Evolutionary conservation across 2,888 invertebrate species (phyloP), one percentile per base, ranked within the genome.

Genomic region (Chymomyza fuscimana): DNA sequence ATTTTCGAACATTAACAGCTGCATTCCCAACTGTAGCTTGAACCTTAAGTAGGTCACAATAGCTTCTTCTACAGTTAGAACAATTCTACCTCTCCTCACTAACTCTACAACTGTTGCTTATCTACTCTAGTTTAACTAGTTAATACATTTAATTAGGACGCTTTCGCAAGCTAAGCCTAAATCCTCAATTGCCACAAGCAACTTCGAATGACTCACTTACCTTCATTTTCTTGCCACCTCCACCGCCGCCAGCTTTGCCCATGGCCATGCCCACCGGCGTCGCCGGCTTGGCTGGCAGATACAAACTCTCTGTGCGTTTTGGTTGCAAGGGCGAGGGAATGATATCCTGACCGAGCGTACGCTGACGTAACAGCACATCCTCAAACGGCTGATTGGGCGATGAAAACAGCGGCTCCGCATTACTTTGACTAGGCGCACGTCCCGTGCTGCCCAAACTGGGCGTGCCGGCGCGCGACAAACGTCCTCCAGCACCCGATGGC

Each of bases 251-350:
- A 92, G 93, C 46, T 40, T 92, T 92, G 65, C 92, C 93, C 19
- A 91, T 75, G 70, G 78, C 73, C 76, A 85, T 65, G 73, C 87
- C 87, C 65, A 84, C 77, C 86, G 73, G 93, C 89, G 73, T 93
- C 76, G 92, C 93, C 63, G 94, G 94, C 86, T 93, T 93, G 25
- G 93, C 92, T 65, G 94, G 93, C 86, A 97, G 94, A 92, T 95
- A 97, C 86, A 97, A 93, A 91, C 97, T 97, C 92, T 97, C 97
- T 77, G 97, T 97, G 89, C 97, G 94, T 92, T 97, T 97, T 71
- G 97, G 97, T 91, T 97, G 96, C 88, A 95, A 95, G 72, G 94
- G 95, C 82, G 97, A 97, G 74, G 97, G 97, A 88, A 96, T 94
- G 91, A 97, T 97, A 91, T 97, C 97, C 93, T 97, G 97, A 74